Evolutionary conservation across 2,113 vertebrate genomes (phyloP), one percentile per base, ranked within the genome.

Genomic region (Caretta caretta): DNA sequence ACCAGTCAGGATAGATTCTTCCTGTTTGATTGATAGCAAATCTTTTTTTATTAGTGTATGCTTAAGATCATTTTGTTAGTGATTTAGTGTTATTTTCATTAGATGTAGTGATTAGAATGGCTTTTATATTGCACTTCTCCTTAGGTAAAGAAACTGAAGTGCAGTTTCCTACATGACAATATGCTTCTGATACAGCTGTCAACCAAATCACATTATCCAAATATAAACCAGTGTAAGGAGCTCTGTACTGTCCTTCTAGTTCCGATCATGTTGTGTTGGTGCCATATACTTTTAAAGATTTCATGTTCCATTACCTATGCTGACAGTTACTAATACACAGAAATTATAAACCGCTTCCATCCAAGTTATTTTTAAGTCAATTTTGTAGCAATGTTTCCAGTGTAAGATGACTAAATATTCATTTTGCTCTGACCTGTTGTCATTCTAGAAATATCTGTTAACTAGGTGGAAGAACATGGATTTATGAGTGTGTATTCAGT

Each of bases 401-500:
- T 24, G 11, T 76, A 79, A 69, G 49, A 87, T 89, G 17, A 14
- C 22, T 92, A 78, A 91, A 96, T 96, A 96, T 88, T 93, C 1
- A 95, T 97, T 95, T 89, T 54, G 90, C 50, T 93, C 87, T 96
- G 10, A 16, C 84, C 27, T 83, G 1, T 19, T 95, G 17, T 93
- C 84, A 92, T 96, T 95, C 25, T 83, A 84, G 84, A 96, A 88
- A 65, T 56, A 80, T 86, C 69, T 93, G 9, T 89, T 87, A 87
- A 72, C 6, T 84, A 94, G 89, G 56, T 93, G 95, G 65, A 48
- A 93, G 75, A 90, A 93, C 59, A 38, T 86, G 46, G 90, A 96
- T 97, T 96, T 97, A 92, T 94, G 92, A 97, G 88, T 91, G 48
- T 85, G 51, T 46, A 82, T 93, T 94, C 35, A 85, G 3, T n/a